Evolutionary conservation across 2,113 vertebrate genomes (phyloP), one percentile per base, ranked within the genome.

Genomic region (Daubentonia madagascariensis): DNA sequence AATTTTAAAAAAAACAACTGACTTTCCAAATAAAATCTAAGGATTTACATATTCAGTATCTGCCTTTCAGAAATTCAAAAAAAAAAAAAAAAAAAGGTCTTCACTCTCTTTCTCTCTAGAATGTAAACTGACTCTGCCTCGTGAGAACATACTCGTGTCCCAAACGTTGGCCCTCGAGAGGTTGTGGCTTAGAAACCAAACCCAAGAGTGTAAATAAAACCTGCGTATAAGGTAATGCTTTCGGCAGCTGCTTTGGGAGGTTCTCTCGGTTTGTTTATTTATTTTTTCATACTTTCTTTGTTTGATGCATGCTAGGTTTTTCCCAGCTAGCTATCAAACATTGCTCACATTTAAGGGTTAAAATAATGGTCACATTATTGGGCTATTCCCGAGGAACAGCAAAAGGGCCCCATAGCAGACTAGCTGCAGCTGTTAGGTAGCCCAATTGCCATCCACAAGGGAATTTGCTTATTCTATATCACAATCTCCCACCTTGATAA

Each of bases 311-410:
- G 57, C 80, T 61, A 63, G 89, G 73, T 78, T 86, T 96, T 57
- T 79, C 43, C 43, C 12, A 45, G 91, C 79, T 25, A 35, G 52
- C 80, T 43, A 63, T 40, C 85, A 45, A 63, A 91, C 54, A 68
- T 48, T 17, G 91, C 91, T 94, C 54, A 52, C 10, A 5, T 32
- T 32, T 70, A 96, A 97, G 97, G 86, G 98, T 97, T 97, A 96
- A 97, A 97, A 96, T 97, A 97, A 97, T 90, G 75, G 91, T 89
- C 79, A 97, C 93, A 92, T 98, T 96, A 97, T 91, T 76, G 91
- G 91, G 10, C 85, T 85, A 59, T 93, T 98, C 95, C 93, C 30
- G 2, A 75, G 96, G 32, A 97, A 72, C 30, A 6, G 92, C 40
- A 37, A 63, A 35, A 76, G 95, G 67, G 72, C 54, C 59, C 61